These are phyloP conservation scores for Phalacrocorax brasilianus DNA, from an alignment of 2,113 vertebrate genomes.

Conservation along the genomic window DNA sequence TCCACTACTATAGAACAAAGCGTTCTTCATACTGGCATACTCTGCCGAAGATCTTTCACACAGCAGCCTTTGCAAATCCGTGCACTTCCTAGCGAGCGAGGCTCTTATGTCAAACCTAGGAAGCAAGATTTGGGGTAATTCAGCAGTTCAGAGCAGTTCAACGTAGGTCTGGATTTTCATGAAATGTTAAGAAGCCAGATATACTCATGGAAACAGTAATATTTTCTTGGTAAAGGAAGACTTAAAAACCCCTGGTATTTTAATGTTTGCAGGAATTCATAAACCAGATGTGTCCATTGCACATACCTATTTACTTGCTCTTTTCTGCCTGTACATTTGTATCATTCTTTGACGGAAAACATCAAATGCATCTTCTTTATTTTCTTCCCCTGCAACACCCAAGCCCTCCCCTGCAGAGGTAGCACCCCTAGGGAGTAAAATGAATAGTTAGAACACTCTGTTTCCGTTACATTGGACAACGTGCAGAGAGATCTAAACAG, in stretches of 20 bases:
- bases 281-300: neutral
- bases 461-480: neutral
- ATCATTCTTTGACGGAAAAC: constrained; percentile 82
- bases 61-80: constrained; percentile 2
- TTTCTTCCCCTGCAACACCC: constrained; percentile 72
- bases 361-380: constrained; percentile 78
- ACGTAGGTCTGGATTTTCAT: neutral
- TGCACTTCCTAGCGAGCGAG: constrained; percentile 1
- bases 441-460: constrained; percentile 37
- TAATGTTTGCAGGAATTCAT: neutral
- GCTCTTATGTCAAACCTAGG: constrained; percentile 31
- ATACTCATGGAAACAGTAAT: neutral
- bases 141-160: neutral
- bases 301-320: constrained; percentile 77
- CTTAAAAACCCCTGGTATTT: neutral
- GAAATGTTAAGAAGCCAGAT: neutral
- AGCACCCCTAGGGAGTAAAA: constrained; percentile 73
- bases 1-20: constrained; percentile 1
- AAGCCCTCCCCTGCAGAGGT: constrained; percentile 79
- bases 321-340: constrained; percentile 81
- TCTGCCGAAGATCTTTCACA: neutral
- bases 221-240: neutral
- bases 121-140: constrained; percentile 12
- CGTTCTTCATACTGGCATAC: neutral
- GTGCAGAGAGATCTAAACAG: constrained; percentile 20